phyloP scores from a whole-genome alignment of 2,888 invertebrate genomes.

The Barypeithes pellucidus region DNA sequence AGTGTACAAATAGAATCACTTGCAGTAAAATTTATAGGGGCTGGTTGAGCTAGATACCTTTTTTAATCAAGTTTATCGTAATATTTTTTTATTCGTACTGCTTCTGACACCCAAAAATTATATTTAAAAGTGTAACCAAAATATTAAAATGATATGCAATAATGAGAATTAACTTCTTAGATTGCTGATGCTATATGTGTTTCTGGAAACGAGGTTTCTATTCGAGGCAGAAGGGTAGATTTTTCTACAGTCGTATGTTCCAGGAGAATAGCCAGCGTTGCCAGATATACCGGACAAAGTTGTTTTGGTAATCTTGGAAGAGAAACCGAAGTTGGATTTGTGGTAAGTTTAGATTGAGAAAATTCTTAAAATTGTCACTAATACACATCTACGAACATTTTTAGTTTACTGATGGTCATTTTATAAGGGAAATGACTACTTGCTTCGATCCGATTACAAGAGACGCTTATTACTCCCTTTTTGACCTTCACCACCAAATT shows the following conservation, averaged over 20 bases:
- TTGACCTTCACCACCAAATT: conserved; percentile 71
- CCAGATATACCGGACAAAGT: conserved; percentile 67
- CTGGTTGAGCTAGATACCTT: too few species aligned
- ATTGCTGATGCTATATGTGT: conserved; percentile 58
- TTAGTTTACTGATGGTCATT: conserved; percentile 63
- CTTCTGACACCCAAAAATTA: too few species aligned
- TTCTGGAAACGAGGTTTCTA: conserved; percentile 56
- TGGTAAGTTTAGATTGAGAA: conserved; percentile 25
- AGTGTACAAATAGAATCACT: too few species aligned
- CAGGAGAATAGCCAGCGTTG: conserved; percentile 50
- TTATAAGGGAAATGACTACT: conserved; percentile 72
- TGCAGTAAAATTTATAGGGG: too few species aligned
- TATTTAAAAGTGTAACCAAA: background rate
- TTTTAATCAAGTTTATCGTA: too few species aligned
- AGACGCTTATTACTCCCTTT: conserved; percentile 73
- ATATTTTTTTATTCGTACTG: too few species aligned
- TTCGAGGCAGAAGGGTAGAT: conserved; percentile 43
- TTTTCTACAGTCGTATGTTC: conserved; percentile 35
- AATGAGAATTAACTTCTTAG: conserved; percentile 12
- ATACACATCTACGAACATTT: background rate
- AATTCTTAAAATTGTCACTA: background rate
- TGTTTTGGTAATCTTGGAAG: conserved; percentile 69
- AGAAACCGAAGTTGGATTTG: conserved; percentile 74
- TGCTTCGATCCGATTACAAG: conserved; percentile 73
- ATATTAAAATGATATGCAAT: background rate